Evolutionary conservation across 2,797 vertebrate species (phyloP), one percentile per base, ranked within the genome.

Genomic region (Melanotaenia trifasciata): DNA sequence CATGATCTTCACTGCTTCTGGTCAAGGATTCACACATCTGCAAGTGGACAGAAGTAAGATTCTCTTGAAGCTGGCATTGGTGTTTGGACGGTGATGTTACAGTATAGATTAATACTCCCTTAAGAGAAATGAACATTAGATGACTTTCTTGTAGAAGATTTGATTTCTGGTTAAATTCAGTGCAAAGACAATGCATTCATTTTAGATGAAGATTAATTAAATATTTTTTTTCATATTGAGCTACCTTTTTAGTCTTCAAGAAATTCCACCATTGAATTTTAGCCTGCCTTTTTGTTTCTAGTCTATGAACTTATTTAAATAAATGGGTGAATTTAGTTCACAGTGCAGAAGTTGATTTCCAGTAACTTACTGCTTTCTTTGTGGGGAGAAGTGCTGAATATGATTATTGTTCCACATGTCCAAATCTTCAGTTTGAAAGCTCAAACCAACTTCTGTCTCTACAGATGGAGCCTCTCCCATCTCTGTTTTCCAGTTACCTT

Each of bases 1-100:
- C 53, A 94, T 95, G 93, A 93, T 80, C 59, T 84, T 95, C 51
- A 93, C 86, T 22, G 91, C 89, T 30, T 86, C 91, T 9, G 86
- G 93, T 74, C 72, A 72, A 66, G 92, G 77, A 81, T 68, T 89
- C 56, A 18, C 68, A 1, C 72, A 94, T 50, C 84, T 95, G 60
- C 79, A 92, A 3, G 89, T 95, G 53, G 79, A 92, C 63, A 86
- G 89, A 92, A 91, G 94, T 94, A 76, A 81, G 61, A 2, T 51
- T 7, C 14, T 9, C 33, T 14, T 28, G n/a, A 26, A n/a, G 43
- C 12, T 1, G 11, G 9, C 11, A 33, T 33, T 1, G 30, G 35
- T 60, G 24, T 43, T 16, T 40, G 35, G 13, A 61, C 5, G 22
- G 12, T 18, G 20, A 47, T 47, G 18, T 47, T 47, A 8, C 18